Percentiles rank a stretch among this genome's conserved stretches.
These are phyloP conservation scores for Pterophyllum scalare DNA, from an alignment of 2,113 vertebrate species.

Conservation along the genomic window DNA sequence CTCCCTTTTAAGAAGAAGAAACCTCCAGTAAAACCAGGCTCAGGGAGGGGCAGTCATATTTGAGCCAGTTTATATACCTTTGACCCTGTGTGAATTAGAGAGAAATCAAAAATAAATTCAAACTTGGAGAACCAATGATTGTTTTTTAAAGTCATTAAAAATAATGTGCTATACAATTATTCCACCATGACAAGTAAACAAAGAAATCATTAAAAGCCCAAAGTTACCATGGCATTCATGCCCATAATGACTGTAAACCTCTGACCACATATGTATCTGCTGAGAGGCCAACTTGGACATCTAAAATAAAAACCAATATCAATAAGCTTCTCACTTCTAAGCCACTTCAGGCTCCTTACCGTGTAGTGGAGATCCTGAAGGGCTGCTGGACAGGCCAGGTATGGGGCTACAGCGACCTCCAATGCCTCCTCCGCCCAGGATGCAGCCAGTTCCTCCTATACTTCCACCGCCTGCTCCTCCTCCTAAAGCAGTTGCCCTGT, in stretches of 20 bases:
- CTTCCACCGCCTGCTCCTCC: constrained; percentile 51
- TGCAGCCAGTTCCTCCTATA: constrained; percentile 62
- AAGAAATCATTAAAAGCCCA: not conserved
- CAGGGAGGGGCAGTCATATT: no score
- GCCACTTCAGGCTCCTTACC: constrained; percentile 81
- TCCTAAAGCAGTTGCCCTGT: constrained; percentile 80
- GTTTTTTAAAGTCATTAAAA: not conserved
- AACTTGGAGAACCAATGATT: not conserved
- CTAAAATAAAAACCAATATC: not conserved
- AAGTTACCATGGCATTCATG: no score
- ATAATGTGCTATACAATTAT: not conserved
- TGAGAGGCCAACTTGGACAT: not conserved
- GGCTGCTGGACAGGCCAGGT: constrained; percentile 93
- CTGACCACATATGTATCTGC: not conserved
- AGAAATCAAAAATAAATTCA: not conserved
- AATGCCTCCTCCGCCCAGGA: constrained; percentile 68
- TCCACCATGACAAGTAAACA: not conserved
- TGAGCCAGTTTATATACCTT: no score
- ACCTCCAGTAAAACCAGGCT: no score
- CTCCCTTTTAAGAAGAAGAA: no score
- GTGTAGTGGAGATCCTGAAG: constrained; percentile 93
- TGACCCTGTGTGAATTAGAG: no score
- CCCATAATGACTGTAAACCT: not conserved
- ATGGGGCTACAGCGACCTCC: constrained; percentile 92
- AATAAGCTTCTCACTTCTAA: not conserved